These are phyloP conservation scores for Lagria hirta DNA, from an alignment of 2,888 invertebrate genomes.

Conservation along the genomic window DNA sequence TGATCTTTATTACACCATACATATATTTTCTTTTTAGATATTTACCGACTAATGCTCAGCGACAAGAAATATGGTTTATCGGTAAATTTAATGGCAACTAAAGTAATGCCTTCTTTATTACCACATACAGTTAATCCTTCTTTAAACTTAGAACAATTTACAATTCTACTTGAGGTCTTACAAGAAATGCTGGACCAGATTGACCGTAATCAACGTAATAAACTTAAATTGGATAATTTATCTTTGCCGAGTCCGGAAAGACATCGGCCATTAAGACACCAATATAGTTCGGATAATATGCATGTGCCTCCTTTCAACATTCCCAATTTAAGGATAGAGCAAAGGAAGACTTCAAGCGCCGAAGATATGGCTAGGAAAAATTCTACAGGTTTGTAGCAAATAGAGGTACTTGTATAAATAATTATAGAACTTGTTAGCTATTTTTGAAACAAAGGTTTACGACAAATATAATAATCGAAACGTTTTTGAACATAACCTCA, in stretches of 20 bases:
- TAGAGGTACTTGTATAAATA: not conserved
- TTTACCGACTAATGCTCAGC: constrained; percentile 86
- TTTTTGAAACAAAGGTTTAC: no score
- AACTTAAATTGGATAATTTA: constrained; percentile 81
- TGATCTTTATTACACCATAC: no score
- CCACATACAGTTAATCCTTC: constrained; percentile 91
- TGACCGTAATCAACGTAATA: constrained; percentile 84
- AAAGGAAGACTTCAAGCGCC: constrained; percentile 86
- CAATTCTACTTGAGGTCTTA: constrained; percentile 75
- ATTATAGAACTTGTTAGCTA: no score
- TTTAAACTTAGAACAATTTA: constrained; percentile 80
- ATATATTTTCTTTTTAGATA: constrained; percentile 69
- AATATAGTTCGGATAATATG: constrained; percentile 85
- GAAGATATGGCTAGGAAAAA: constrained; percentile 90
- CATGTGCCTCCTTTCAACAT: constrained; percentile 82
- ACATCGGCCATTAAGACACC: constrained; percentile 73
- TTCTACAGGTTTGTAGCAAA: constrained; percentile 58
- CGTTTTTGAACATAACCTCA: no score
- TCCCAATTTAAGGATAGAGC: constrained; percentile 83
- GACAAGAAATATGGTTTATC: constrained; percentile 90
- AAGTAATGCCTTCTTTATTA: constrained; percentile 88
- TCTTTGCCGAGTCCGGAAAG: constrained; percentile 75
- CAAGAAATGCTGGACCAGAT: constrained; percentile 92
- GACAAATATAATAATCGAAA: no score
- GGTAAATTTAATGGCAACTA: constrained; percentile 88